Percentiles rank a stretch among this genome's conserved stretches.
Evolutionary conservation across 2,797 vertebrate genomes (phyloP).

Genomic region (Apogon hyalosoma): DNA sequence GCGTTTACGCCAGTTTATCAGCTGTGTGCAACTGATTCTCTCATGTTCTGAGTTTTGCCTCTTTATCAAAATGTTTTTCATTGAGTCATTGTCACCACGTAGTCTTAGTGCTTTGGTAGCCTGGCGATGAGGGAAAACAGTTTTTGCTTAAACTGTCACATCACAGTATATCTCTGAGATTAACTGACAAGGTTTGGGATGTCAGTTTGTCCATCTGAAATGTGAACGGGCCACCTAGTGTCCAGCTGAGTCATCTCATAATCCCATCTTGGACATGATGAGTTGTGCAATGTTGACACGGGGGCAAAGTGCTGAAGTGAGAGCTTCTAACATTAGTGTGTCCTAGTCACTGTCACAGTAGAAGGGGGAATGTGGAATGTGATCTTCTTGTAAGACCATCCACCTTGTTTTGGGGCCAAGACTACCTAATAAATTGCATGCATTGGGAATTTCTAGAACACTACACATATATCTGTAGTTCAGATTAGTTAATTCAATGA

Average conservation of each 20-base stretch:
- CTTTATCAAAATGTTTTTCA: conserved; percentile 1
- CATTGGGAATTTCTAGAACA: conserved; percentile 24
- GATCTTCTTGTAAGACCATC: conserved; percentile 64
- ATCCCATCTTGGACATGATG: conserved; percentile 37
- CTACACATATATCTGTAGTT: conserved; percentile 10
- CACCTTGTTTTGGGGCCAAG: conserved; percentile 43
- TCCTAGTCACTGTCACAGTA: conserved; percentile 67
- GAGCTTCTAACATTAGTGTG: conserved; percentile 78
- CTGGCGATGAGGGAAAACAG: conserved; percentile 8
- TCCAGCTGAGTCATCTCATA: conserved; percentile 53
- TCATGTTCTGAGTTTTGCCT: conserved; percentile 15
- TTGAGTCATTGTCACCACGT: neutral
- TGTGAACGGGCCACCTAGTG: conserved; percentile 5
- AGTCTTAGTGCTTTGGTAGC: neutral
- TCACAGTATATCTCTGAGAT: conserved; percentile 1
- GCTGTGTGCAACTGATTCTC: conserved; percentile 41
- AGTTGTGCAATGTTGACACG: conserved; percentile 66
- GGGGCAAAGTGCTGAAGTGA: conserved; percentile 73
- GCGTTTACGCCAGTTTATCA: conserved; percentile 59
- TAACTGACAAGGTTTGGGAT: conserved; percentile 9
- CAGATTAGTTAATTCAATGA: conserved; percentile 16
- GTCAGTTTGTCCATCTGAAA: conserved; percentile 30
- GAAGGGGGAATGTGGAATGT: conserved; percentile 68
- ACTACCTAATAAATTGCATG: conserved; percentile 51
- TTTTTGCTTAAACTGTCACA: conserved; percentile 17